phyloP scores from a whole-genome alignment of 2,113 vertebrate species.

The Promerops cafer region DNA sequence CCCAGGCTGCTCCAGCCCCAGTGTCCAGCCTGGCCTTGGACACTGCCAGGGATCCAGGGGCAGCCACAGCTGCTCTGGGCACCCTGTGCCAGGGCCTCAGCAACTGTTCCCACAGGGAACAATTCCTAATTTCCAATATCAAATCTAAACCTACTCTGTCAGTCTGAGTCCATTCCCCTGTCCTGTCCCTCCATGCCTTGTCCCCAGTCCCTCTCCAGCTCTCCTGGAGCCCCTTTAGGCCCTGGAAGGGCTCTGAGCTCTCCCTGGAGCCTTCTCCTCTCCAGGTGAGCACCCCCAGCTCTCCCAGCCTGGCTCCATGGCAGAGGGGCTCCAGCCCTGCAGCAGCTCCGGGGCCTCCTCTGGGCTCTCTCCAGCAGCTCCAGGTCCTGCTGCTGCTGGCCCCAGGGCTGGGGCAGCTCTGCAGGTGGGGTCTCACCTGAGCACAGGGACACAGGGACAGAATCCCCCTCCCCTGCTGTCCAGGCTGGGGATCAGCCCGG shows the following conservation, averaged over 20 bases:
- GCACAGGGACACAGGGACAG: neutral
- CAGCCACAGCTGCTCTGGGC: neutral
- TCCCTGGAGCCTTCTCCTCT: neutral
- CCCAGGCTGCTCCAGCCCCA: neutral
- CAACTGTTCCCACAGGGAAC: rapidly evolving
- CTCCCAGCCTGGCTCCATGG: neutral
- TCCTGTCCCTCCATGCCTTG: neutral
- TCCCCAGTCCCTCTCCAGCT: neutral
- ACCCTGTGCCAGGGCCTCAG: neutral
- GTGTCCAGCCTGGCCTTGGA: rapidly evolving
- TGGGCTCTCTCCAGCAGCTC: neutral
- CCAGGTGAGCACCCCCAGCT: neutral
- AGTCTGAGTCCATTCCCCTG: neutral
- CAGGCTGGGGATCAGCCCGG: neutral
- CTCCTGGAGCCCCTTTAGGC: neutral
- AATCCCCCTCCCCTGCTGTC: rapidly evolving
- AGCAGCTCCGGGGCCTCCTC: neutral
- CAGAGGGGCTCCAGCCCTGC: neutral
- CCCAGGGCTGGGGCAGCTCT: neutral
- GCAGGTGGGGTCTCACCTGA: neutral
- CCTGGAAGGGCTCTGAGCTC: neutral
- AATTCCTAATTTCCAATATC: neutral
- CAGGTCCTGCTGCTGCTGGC: neutral
- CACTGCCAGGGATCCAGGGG: neutral
- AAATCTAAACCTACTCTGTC: neutral